Base-by-base conservation (phyloP, 2,113 vertebrate genomes). In the Puntigrus tetrazona region DNA sequence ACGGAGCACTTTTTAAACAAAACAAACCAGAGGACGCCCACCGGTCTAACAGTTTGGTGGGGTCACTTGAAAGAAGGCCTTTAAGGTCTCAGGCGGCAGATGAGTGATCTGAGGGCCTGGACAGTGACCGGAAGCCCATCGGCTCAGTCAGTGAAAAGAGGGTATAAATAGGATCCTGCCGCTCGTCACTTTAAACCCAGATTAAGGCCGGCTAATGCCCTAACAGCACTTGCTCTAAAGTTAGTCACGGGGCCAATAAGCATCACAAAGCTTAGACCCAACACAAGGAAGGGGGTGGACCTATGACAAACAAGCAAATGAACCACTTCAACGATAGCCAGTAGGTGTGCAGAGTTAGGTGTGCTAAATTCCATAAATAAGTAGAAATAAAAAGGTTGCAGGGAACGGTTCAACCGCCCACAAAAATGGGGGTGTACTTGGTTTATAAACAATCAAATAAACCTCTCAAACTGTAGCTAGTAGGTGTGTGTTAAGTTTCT, bases 131-230 rank as follows among this genome's bases (percentile, higher is more conserved):
- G 86, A 87, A 90, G 86, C 87, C 70, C 69, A 22, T 59, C 7
- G 61, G 43, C 65, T 50, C 47, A 41, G 87, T 69, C 85, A 89
- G 90, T 81, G 88, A 89, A 90, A 92, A 90, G 88, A 78, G 73
- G 84, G 87, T 91, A 91, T 92, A 91, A 94, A 94, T 92, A 93
- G 91, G 79, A 85, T 86, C 84, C 83, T 13, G 74, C 88, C 74
- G 85, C 88, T 92, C 84, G 88, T 92, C 91, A 89, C 89, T 89
- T 90, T 93, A 93, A 94, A 93, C 86, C 89, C 85, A 92, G 94
- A 94, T 94, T 94, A 94, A 78, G 86, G 80, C 55, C 52, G 78
- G 88, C 85, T 94, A 92, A 85, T 94, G 89, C 90, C 88, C 85
- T 75, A 80, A 88, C 89, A 90, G 86, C 83, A 89, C 89, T 92